Percentiles rank a stretch among this genome's conserved stretches.
phyloP scores from a whole-genome alignment of 1,140 invertebrate species.

The Ephestia elutella region DNA sequence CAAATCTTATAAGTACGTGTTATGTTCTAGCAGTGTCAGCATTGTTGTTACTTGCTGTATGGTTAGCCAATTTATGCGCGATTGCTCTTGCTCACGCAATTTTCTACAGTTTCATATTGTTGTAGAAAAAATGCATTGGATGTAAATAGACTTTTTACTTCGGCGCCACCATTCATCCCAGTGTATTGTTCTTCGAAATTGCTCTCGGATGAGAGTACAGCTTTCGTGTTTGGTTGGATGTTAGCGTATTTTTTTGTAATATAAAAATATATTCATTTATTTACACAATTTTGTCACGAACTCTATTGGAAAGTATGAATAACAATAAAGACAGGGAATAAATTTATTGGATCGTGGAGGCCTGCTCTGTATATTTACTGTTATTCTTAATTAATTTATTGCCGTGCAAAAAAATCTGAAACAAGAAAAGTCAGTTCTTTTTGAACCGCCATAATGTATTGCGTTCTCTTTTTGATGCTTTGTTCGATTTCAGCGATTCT shows the following conservation, averaged over 20 bases:
- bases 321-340: not conserved
- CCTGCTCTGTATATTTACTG: not conserved
- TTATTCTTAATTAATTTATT: constrained; percentile 3
- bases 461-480: constrained; percentile 16
- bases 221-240: constrained; percentile 47
- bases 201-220: constrained; percentile 57
- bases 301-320: not conserved
- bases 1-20: constrained; percentile 13
- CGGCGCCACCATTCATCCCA: constrained; percentile 60
- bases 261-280: constrained; percentile 7
- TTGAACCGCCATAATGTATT: too few relatives aligned
- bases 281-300: not conserved
- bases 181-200: constrained; percentile 71
- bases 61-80: constrained; percentile 22
- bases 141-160: constrained; percentile 69
- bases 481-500: constrained; percentile 40
- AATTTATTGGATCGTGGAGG: not conserved
- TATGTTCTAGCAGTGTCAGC: not conserved
- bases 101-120: constrained; percentile 41
- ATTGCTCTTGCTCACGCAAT: constrained; percentile 18
- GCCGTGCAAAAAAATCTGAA: too few relatives aligned
- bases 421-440: too few relatives aligned
- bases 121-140: constrained; percentile 57
- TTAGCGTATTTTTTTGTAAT: constrained; percentile 34
- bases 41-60: not conserved